Conservation (phyloP, 2,888 invertebrate genomes). For the Calameuta pallipes region DNA sequence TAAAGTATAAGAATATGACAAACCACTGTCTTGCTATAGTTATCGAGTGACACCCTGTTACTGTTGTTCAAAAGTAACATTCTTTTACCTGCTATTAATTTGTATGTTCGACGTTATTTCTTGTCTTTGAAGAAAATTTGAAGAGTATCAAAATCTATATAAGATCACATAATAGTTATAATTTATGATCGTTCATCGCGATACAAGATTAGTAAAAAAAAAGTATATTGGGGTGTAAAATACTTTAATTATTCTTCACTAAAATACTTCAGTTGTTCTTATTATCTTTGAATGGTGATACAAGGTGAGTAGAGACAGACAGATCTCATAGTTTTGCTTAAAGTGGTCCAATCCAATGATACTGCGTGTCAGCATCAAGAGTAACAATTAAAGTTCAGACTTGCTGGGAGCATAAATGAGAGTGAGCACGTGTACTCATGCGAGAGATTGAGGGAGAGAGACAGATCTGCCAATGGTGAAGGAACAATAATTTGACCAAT, state of each 20-base stretch:
- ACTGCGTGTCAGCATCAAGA: not conserved
- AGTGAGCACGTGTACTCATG: not conserved
- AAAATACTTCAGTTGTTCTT: not conserved
- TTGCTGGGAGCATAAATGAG: not conserved
- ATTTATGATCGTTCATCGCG: not conserved
- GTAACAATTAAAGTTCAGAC: not conserved
- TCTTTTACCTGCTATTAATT: not conserved
- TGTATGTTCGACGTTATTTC: too few relatives aligned
- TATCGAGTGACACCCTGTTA: not conserved
- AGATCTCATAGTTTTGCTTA: not conserved
- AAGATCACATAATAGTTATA: not conserved
- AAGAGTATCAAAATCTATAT: not conserved
- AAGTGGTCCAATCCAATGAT: not conserved
- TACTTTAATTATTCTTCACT: not conserved
- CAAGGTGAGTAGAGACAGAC: not conserved
- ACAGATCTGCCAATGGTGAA: not conserved
- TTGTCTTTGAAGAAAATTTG: not conserved
- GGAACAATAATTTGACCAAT: constrained; percentile 28
- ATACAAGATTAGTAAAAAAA: not conserved
- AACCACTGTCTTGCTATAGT: not conserved
- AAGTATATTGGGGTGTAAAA: not conserved
- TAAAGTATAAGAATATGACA: not conserved
- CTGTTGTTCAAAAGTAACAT: not conserved
- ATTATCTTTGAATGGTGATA: not conserved
- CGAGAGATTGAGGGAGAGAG: not conserved